Conservation (phyloP, 2,113 vertebrate species). For the Drymodes brunneopygia region DNA sequence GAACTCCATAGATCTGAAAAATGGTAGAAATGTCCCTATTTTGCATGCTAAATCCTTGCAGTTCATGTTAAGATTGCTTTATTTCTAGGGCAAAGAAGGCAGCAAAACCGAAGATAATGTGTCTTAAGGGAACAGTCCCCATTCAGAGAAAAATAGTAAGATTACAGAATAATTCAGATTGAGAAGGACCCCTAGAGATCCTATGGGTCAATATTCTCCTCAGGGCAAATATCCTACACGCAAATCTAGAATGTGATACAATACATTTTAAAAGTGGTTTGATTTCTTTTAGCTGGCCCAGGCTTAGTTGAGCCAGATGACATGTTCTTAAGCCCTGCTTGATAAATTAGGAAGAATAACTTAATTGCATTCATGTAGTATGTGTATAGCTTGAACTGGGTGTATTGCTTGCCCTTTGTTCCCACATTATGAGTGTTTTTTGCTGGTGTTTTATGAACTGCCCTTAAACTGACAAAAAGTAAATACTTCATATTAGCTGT, state of each 20-base stretch:
- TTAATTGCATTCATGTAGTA: neutral
- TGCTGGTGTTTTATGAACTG: neutral
- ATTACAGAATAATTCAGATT: neutral
- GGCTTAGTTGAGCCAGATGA: neutral
- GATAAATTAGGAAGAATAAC: neutral
- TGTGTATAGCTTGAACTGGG: neutral
- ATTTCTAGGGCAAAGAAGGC: neutral
- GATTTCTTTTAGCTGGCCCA: neutral
- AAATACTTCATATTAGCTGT: neutral
- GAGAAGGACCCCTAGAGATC: neutral
- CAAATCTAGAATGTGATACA: neutral
- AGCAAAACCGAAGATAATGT: neutral
- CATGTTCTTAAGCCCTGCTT: neutral
- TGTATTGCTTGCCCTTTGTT: neutral
- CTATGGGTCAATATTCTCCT: neutral
- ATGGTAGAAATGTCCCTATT: neutral
- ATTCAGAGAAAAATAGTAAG: neutral
- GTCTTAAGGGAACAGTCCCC: neutral
- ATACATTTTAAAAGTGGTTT: neutral
- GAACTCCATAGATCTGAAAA: neutral
- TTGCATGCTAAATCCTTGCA: neutral
- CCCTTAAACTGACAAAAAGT: neutral
- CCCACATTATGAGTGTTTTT: neutral
- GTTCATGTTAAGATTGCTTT: neutral
- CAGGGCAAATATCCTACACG: rapidly evolving